A percentile compares a stretch with the other conserved stretches of the same genome.
These are phyloP conservation scores for Cosmia trapezina DNA, from an alignment of 2,888 invertebrate genomes.

Conservation along the genomic window DNA sequence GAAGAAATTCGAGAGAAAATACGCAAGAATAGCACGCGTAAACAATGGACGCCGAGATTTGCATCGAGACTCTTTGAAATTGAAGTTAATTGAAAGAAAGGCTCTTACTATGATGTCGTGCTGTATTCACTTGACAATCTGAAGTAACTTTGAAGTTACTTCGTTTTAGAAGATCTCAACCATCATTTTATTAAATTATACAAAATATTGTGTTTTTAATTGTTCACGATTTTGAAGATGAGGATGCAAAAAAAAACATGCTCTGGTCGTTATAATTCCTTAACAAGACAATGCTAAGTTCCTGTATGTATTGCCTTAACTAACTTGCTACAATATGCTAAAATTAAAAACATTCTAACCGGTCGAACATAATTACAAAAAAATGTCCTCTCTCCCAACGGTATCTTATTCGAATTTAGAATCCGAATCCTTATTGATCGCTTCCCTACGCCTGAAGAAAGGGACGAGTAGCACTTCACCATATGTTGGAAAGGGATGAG, in stretches of 20 bases:
- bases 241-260: too few relatives aligned
- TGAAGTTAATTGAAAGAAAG: constrained; percentile 48
- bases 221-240: not conserved
- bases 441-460: constrained; percentile 65
- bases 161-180: not conserved
- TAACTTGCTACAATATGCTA: constrained; percentile 9
- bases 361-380: constrained; percentile 55
- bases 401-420: constrained; percentile 78
- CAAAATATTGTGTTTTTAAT: not conserved
- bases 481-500: constrained; percentile 67
- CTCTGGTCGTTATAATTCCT: not conserved
- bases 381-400: constrained; percentile 65
- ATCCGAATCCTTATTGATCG: constrained; percentile 85
- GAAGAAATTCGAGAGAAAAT: constrained; percentile 48
- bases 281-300: not conserved
- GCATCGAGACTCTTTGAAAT: constrained; percentile 44
- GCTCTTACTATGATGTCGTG: constrained; percentile 20
- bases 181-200: not conserved
- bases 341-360: constrained; percentile 32
- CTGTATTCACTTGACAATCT: constrained; percentile 2
- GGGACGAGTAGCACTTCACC: constrained; percentile 50
- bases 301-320: not conserved
- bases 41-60: constrained; percentile 57
- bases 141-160: not conserved
- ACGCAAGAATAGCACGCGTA: constrained; percentile 51